Percentiles rank a stretch among this genome's conserved stretches.
Evolutionary conservation across 2,113 vertebrate genomes (phyloP).

Genomic region (Malurus melanocephalus): DNA sequence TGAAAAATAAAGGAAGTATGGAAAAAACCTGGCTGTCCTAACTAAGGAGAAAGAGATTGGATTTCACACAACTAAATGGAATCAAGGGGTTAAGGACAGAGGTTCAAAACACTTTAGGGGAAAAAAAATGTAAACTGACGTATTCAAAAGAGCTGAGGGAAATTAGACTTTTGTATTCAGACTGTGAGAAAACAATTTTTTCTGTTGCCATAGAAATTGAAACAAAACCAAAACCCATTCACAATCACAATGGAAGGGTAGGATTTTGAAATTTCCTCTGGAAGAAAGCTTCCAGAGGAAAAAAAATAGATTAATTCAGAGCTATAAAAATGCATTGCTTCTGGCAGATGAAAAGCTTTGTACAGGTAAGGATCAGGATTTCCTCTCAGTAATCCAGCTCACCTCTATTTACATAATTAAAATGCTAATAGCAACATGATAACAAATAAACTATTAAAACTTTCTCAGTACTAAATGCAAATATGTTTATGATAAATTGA

Average conservation of each 20-base stretch:
- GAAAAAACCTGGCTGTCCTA: not conserved
- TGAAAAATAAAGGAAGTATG: not conserved
- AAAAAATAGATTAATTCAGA: not conserved
- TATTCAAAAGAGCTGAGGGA: not conserved
- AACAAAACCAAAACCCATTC: conserved; percentile 11
- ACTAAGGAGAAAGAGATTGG: not conserved
- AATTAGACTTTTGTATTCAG: not conserved
- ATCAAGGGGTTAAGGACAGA: not conserved
- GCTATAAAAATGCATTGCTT: not conserved
- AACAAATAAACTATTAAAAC: not conserved
- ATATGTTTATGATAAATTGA: not conserved
- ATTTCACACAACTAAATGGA: not conserved
- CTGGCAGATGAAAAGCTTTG: not conserved
- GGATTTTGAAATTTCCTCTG: conserved; percentile 33
- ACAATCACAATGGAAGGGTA: conserved; percentile 1
- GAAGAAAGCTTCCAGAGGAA: not conserved
- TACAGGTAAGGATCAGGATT: not conserved
- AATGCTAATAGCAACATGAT: not conserved
- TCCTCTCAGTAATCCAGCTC: not conserved
- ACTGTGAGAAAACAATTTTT: not conserved
- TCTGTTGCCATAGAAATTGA: conserved; percentile 1
- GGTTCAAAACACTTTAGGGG: not conserved
- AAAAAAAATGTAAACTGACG: not conserved
- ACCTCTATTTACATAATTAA: not conserved
- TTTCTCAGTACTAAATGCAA: not conserved